Conservation (phyloP, 2,797 vertebrate species). For the Streptopelia turtur region DNA sequence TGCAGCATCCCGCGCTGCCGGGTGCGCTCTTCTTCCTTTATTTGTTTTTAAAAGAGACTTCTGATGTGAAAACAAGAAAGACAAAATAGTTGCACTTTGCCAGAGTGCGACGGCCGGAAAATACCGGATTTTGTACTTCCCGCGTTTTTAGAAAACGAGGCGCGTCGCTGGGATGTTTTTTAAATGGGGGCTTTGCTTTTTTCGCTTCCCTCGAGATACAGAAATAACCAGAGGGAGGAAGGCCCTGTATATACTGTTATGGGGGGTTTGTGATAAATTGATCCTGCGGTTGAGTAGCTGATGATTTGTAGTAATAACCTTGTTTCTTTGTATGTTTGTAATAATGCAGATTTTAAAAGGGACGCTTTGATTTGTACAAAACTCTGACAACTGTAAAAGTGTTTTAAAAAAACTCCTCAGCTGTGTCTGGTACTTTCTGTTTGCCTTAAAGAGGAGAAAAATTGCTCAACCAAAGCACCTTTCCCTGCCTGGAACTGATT, state of each 20-base stretch:
- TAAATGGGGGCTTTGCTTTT: conserved; percentile 61
- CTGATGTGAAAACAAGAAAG: conserved; percentile 33
- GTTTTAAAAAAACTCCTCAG: conserved; percentile 56
- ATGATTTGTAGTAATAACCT: conserved; percentile 76
- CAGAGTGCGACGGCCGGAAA: conserved; percentile 55
- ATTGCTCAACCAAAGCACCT: not conserved
- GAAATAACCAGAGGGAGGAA: conserved; percentile 49
- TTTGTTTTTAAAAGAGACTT: conserved; percentile 39
- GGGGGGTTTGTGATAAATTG: conserved; percentile 66
- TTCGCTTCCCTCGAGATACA: conserved; percentile 51
- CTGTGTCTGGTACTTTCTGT: conserved; percentile 23
- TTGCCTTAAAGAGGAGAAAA: not conserved
- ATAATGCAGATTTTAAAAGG: conserved; percentile 76
- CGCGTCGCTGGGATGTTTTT: conserved; percentile 41
- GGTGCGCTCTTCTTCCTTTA: not conserved
- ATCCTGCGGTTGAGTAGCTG: conserved; percentile 68
- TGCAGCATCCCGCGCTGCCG: conserved; percentile 35
- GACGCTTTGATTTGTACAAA: conserved; percentile 80
- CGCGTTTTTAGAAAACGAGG: conserved; percentile 54
- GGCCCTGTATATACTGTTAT: conserved; percentile 36
- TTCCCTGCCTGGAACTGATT: not conserved
- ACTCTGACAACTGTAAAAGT: conserved; percentile 75
- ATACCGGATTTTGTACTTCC: conserved; percentile 76
- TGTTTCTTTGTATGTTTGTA: conserved; percentile 82
- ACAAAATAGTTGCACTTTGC: not conserved